A percentile compares a stretch with the other conserved stretches of the same genome.
Evolutionary conservation across 2,797 vertebrate genomes (phyloP).

Genomic region (Podargus strigoides): DNA sequence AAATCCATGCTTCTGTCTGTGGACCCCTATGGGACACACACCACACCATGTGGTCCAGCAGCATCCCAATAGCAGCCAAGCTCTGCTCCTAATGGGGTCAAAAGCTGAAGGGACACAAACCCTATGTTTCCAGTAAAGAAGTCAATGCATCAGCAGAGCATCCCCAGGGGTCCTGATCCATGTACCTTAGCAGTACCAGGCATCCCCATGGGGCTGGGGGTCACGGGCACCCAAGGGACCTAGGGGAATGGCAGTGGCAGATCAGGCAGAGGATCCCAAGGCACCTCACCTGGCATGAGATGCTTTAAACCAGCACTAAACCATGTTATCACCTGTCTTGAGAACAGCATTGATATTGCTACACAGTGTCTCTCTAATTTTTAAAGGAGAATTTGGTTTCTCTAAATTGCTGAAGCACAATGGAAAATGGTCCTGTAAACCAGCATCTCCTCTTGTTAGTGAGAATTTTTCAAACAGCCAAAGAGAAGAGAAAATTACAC

Average conservation of each 20-base stretch:
- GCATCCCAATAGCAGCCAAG: neutral
- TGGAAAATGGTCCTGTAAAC: neutral
- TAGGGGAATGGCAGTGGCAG: neutral
- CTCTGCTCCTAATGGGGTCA: neutral
- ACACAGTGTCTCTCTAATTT: neutral
- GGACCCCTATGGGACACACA: neutral
- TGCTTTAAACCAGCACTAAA: neutral
- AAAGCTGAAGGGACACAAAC: neutral
- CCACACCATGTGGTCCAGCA: neutral
- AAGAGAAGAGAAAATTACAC: neutral
- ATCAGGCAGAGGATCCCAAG: neutral
- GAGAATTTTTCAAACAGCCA: neutral
- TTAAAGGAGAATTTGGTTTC: neutral
- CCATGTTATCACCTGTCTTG: neutral
- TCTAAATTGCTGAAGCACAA: neutral
- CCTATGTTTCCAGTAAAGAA: neutral
- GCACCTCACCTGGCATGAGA: neutral
- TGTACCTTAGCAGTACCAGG: neutral
- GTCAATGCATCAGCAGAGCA: neutral
- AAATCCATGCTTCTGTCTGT: neutral
- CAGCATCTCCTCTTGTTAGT: neutral
- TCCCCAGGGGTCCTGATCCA: neutral
- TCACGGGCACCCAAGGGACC: neutral
- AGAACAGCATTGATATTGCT: neutral
- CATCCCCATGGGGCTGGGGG: neutral